Conservation (phyloP, 1,140 invertebrate genomes). For the Radopholus similis region DNA sequence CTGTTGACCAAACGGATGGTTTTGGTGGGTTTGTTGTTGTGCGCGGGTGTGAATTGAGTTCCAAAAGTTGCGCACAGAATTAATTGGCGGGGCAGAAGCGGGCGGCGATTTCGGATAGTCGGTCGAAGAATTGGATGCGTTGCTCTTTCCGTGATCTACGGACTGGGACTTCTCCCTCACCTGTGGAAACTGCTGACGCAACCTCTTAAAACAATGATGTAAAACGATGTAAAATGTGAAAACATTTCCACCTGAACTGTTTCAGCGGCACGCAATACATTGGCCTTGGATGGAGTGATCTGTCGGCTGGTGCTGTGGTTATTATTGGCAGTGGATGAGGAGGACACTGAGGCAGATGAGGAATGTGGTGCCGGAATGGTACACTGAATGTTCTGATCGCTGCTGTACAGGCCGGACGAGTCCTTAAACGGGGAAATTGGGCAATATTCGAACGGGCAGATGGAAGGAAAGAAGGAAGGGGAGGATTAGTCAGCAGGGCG, state of each 20-base stretch:
- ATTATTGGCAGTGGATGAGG: not conserved
- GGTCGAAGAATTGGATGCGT: not conserved
- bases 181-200: slow-evolving; percentile 9
- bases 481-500: not conserved
- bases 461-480: not conserved
- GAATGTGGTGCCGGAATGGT: slow-evolving; percentile 15
- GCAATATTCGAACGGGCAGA: too few species aligned
- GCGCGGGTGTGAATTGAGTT: slow-evolving; percentile 1
- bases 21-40: not conserved
- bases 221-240: not conserved
- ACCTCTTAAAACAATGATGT: not conserved
- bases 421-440: not conserved
- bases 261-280: slow-evolving; percentile 1
- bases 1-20: slow-evolving; percentile 1
- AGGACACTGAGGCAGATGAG: not conserved
- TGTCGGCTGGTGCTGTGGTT: slow-evolving; percentile 7
- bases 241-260: not conserved
- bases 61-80: slow-evolving; percentile 8
- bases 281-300: not conserved
- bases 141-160: not conserved
- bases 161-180: not conserved
- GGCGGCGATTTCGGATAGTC: slow-evolving; percentile 4
- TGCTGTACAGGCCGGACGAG: slow-evolving; percentile 25
- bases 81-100: not conserved
- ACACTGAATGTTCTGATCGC: slow-evolving; percentile 28